These are phyloP conservation scores for Agrotis puta DNA, from an alignment of 2,888 invertebrate species.

Conservation along the genomic window DNA sequence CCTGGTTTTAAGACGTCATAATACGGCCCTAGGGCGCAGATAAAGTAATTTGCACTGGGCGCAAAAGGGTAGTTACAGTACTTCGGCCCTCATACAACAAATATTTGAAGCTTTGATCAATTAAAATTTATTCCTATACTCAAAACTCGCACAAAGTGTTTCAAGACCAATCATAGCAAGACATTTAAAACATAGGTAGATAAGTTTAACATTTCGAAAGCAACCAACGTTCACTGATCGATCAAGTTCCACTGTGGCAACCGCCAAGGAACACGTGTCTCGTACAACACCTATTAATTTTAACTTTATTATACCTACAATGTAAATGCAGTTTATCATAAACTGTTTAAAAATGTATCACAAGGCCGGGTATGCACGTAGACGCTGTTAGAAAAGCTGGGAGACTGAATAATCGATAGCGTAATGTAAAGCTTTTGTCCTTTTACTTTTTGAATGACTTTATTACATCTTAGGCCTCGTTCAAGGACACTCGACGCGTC, in stretches of 20 bases:
- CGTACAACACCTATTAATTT: slow-evolving; percentile 56
- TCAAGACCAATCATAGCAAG: slow-evolving; percentile 32
- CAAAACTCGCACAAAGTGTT: slow-evolving; percentile 21
- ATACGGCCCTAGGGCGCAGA: too few species aligned
- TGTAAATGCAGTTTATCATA: slow-evolving; percentile 45
- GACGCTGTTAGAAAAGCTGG: slow-evolving; percentile 17
- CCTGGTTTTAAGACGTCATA: too few species aligned
- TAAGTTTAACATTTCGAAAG: slow-evolving; percentile 61
- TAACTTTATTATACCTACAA: slow-evolving; percentile 42
- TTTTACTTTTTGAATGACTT: neutral
- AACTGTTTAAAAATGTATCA: slow-evolving; percentile 41
- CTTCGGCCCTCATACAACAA: neutral
- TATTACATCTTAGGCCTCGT: neutral
- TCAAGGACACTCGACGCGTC: too few species aligned
- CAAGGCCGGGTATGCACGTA: slow-evolving; percentile 47
- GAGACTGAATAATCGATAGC: slow-evolving; percentile 1
- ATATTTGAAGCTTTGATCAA: neutral
- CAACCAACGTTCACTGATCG: slow-evolving; percentile 69
- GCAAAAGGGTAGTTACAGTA: too few species aligned
- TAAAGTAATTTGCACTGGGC: too few species aligned
- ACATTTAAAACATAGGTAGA: slow-evolving; percentile 52
- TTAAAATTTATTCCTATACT: neutral
- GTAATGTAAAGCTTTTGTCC: neutral
- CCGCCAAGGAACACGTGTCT: slow-evolving; percentile 58
- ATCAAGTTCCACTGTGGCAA: slow-evolving; percentile 64